phyloP scores from a whole-genome alignment of 2,113 vertebrate genomes.

The Plestiodon gilberti region DNA sequence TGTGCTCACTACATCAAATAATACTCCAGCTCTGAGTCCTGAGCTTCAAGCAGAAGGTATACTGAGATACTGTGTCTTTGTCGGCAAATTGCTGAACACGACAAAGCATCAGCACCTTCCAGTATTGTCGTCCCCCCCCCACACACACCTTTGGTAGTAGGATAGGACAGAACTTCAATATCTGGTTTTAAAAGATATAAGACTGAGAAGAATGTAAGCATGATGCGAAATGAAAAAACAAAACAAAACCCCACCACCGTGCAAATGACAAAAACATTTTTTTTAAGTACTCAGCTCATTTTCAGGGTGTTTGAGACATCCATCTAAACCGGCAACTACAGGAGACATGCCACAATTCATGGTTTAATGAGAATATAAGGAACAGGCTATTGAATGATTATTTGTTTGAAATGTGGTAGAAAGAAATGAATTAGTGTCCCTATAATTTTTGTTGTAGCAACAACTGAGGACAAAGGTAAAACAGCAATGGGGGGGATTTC shows the following conservation, averaged over 20 bases:
- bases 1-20: slow-evolving; percentile 44
- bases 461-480: neutral
- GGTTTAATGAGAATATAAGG: neutral
- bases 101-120: slow-evolving; percentile 40
- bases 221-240: neutral
- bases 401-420: neutral
- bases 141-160: neutral
- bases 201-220: slow-evolving; percentile 12
- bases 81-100: slow-evolving; percentile 43
- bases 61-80: slow-evolving; percentile 36
- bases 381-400: neutral
- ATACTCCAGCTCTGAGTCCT: slow-evolving; percentile 36
- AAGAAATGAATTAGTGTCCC: neutral
- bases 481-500: neutral
- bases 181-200: slow-evolving; percentile 36
- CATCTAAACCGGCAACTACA: neutral
- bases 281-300: slow-evolving; percentile 1
- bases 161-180: neutral
- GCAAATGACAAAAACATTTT: slow-evolving; percentile 34
- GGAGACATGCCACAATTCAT: neutral
- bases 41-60: slow-evolving; percentile 58
- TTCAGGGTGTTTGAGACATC: neutral
- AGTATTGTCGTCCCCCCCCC: neutral
- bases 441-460: neutral
- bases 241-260: accelerated